phyloP scores from a whole-genome alignment of 2,797 vertebrate species.

The Loriculus beryllinus region DNA sequence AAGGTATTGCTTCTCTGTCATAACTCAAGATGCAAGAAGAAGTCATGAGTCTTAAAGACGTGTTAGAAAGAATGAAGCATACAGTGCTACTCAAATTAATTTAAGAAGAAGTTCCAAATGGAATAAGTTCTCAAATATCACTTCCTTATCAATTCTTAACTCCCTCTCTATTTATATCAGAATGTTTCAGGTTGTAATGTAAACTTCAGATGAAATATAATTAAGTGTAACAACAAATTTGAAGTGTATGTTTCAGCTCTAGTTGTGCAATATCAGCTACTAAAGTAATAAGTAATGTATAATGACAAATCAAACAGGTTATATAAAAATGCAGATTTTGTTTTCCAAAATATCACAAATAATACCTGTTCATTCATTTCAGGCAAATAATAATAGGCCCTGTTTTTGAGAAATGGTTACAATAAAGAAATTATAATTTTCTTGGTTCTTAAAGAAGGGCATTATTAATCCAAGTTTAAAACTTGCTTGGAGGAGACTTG shows the following conservation, averaged over 20 bases:
- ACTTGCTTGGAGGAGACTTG: background rate
- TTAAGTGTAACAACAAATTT: background rate
- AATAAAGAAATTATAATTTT: background rate
- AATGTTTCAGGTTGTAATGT: background rate
- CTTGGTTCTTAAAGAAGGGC: background rate
- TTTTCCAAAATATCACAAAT: background rate
- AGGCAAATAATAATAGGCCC: background rate
- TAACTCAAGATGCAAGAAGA: background rate
- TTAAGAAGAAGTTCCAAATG: background rate
- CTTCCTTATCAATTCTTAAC: background rate
- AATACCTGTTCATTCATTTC: background rate
- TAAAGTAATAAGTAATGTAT: background rate
- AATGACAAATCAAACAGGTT: background rate
- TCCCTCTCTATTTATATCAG: background rate
- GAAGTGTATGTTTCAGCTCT: background rate
- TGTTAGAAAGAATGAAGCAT: background rate
- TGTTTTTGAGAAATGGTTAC: background rate
- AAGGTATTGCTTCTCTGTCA: background rate
- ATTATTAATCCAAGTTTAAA: background rate
- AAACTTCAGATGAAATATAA: background rate
- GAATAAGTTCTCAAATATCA: background rate
- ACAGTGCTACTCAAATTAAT: background rate
- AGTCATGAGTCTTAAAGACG: background rate
- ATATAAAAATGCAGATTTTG: background rate
- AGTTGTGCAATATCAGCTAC: background rate